Base-by-base conservation (phyloP, 1,140 invertebrate species). In the Propsilocerus akamusi region DNA sequence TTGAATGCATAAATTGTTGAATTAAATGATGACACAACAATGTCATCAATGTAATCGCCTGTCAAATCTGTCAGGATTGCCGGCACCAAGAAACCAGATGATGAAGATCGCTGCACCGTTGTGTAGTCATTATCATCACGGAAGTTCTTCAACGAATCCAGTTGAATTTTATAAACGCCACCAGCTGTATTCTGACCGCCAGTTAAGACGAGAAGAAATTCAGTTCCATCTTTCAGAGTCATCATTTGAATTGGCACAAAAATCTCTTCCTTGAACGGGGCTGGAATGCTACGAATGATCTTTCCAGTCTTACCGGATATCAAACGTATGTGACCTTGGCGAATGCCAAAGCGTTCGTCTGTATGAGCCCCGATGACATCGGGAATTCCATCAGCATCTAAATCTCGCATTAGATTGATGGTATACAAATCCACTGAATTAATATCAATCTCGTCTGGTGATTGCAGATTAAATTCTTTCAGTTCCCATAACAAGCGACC, bases 41-140 rank as follows among this genome's bases (percentile, higher is more conserved):
- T 82, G 59, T 91, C 87, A 47, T 76, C 70, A 2, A 78, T 67
- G 6, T 73, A 71, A 65, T 91, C 87, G 6, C 70, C 72, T 50
- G 76, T 89, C 28, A 90, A 68, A 61, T 90, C 86, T 4, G 76
- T 72, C 2, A 91, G 57, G 26, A 86, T 76, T 5, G 85, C 80
- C 3, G 83, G 72, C n/a, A 75, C 62, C 32, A 75, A 65, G 3
- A 78, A 61, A n/a, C 75, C 75, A 47, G 63, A 63, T n/a, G 50
- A 28, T 47, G 37, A 11, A 26, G 6, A 24, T 71, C 20, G 60
- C 61, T 12, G 56, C 51, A 49, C 70, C 65, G 53, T 68, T 59
- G 49, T 70, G 68, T 6, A 74, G 53, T 51, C 66, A 64, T 11
- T 56, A 54, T 25, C 67, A 54, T 58, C 65, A 62, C 64, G 69